Evolutionary conservation across 2,113 vertebrate species (phyloP).

Genomic region (Danionella cerebrum): DNA sequence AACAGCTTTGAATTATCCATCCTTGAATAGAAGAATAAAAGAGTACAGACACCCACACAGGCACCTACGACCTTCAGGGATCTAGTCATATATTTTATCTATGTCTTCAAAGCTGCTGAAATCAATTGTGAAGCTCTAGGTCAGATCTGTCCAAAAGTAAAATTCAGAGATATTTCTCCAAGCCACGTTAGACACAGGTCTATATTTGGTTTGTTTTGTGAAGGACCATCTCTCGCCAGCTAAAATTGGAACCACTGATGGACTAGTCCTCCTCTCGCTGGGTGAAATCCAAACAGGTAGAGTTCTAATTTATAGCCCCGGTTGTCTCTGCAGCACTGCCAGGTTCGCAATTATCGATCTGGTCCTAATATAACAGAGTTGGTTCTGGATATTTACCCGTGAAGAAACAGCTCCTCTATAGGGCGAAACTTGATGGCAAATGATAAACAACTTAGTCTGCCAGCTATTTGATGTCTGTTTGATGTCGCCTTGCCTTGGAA

Average conservation of each 20-base stretch:
- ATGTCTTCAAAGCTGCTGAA: neutral
- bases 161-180: neutral
- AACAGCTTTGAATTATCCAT: slow-evolving; percentile 5
- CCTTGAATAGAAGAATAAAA: neutral
- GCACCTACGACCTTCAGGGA: neutral
- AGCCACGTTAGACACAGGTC: slow-evolving; percentile 9
- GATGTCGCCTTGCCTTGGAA: slow-evolving; percentile 34
- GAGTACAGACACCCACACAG: neutral
- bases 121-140: neutral
- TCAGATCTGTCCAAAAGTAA: neutral
- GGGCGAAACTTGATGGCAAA: slow-evolving; percentile 32
- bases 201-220: slow-evolving; percentile 47
- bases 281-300: neutral
- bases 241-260: neutral
- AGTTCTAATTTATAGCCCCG: neutral
- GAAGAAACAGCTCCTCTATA: slow-evolving; percentile 14
- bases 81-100: neutral
- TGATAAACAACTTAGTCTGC: slow-evolving; percentile 37
- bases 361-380: slow-evolving; percentile 23
- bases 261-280: neutral
- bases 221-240: neutral
- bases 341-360: slow-evolving; percentile 5
- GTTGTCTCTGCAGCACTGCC: neutral
- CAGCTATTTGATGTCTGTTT: slow-evolving; percentile 42
- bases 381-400: neutral